phyloP scores from a whole-genome alignment of 2,888 invertebrate species.

The Acrobasis suavella region DNA sequence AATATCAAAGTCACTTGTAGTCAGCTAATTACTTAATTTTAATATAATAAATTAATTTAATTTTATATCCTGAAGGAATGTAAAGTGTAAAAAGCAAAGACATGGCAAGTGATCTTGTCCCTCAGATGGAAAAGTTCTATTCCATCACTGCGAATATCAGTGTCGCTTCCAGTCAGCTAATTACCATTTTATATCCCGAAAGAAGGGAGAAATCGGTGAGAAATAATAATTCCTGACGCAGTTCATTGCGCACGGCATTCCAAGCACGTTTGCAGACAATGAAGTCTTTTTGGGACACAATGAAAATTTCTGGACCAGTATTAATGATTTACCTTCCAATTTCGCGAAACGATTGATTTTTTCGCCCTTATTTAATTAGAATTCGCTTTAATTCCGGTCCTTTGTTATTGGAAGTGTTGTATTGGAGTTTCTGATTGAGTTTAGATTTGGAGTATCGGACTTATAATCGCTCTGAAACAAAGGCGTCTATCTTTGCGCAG shows the following conservation, averaged over 20 bases:
- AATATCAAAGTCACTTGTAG: too few relatives aligned
- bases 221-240: slow-evolving; percentile 62
- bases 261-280: slow-evolving; percentile 64
- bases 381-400: neutral
- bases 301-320: slow-evolving; percentile 49
- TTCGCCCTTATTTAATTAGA: slow-evolving; percentile 17
- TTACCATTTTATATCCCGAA: slow-evolving; percentile 30
- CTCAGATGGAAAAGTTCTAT: too few relatives aligned
- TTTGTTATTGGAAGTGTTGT: slow-evolving; percentile 3
- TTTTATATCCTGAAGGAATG: too few relatives aligned
- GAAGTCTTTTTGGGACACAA: slow-evolving; percentile 59
- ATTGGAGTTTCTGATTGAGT: neutral
- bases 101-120: too few relatives aligned
- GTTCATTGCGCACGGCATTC: slow-evolving; percentile 57
- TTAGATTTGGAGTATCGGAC: too few relatives aligned
- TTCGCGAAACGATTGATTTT: slow-evolving; percentile 4
- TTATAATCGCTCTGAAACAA: too few relatives aligned
- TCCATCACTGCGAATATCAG: neutral
- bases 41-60: too few relatives aligned
- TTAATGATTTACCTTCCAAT: slow-evolving; percentile 23
- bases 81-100: too few relatives aligned
- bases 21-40: too few relatives aligned
- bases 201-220: slow-evolving; percentile 52
- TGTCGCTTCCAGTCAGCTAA: slow-evolving; percentile 2
- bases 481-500: too few relatives aligned